Percentiles rank a stretch among this genome's conserved stretches.
Conservation (phyloP, 92 coral and sea anemone genomes). For the Meandrina meandrites region DNA sequence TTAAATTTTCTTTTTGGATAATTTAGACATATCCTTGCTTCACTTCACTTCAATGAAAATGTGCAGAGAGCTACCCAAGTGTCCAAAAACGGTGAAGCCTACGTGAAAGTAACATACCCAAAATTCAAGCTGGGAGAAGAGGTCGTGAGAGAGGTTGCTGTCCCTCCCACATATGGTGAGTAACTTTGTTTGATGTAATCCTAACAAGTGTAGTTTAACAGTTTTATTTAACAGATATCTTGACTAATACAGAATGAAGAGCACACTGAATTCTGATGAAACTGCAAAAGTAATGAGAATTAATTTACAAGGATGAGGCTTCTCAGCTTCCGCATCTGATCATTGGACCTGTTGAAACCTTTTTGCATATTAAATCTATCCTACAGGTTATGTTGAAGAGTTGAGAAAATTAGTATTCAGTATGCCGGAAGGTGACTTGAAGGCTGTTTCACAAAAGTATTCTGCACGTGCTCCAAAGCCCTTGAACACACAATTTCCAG, state of each 20-base stretch:
- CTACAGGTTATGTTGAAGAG: neutral
- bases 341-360: too few species aligned
- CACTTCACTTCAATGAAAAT: constrained; percentile 61
- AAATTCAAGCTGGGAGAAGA: constrained; percentile 59
- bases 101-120: constrained; percentile 46
- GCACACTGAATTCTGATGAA: too few species aligned
- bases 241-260: neutral
- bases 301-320: too few species aligned
- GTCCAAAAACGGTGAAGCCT: constrained; percentile 28
- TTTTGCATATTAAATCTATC: neutral
- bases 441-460: constrained; percentile 23
- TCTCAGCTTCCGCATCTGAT: too few species aligned
- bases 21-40: constrained; percentile 36
- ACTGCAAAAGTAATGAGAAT: too few species aligned
- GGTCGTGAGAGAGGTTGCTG: constrained; percentile 51
- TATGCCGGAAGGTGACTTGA: constrained; percentile 6
- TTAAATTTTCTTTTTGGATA: too few species aligned
- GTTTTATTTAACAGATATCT: too few species aligned
- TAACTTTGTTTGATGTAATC: neutral
- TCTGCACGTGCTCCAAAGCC: constrained; percentile 38
- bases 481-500: constrained; percentile 42
- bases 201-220: neutral
- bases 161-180: constrained; percentile 51
- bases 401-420: constrained; percentile 4
- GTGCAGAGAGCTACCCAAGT: constrained; percentile 30